These are phyloP conservation scores for Dasypolia templi DNA, from an alignment of 2,888 invertebrate species.

Conservation along the genomic window DNA sequence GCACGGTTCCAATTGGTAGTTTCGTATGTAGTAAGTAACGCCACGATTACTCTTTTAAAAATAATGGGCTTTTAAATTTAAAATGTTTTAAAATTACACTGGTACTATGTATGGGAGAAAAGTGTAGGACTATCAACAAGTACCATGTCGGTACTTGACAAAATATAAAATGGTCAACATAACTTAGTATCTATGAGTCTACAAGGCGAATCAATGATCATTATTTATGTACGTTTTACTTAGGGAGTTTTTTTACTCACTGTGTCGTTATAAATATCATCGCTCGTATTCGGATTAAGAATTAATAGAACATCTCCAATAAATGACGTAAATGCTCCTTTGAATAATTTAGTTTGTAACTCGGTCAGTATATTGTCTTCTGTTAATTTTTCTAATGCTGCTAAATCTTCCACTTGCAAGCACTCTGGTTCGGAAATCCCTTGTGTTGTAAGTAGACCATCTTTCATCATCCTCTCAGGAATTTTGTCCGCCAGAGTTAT, in stretches of 20 bases:
- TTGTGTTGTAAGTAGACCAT: constrained; percentile 86
- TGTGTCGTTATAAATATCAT: constrained; percentile 93
- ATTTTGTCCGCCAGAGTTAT: constrained; percentile 79
- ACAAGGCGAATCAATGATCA: not conserved
- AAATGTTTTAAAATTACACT: not conserved
- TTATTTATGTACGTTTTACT: not conserved
- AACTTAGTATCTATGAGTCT: not conserved
- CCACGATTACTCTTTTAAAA: not conserved
- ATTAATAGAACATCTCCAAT: constrained; percentile 95
- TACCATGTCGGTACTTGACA: not conserved
- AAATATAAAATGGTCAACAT: not conserved
- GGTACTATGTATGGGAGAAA: not conserved
- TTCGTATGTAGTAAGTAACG: not conserved
- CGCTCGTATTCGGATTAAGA: constrained; percentile 94
- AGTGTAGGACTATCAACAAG: not conserved
- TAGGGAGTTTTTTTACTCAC: constrained; percentile 85
- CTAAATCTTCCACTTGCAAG: constrained; percentile 96
- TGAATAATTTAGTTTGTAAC: constrained; percentile 92
- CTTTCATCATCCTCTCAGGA: constrained; percentile 88
- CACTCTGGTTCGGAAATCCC: constrained; percentile 91
- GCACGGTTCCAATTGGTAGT: not conserved
- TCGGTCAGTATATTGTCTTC: constrained; percentile 93
- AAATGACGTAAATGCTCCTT: constrained; percentile 94
- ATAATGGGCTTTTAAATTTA: not conserved
- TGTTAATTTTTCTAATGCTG: constrained; percentile 93